Evolutionary conservation across 2,888 invertebrate genomes (phyloP).

Genomic region (Eristalinus aeneus): DNA sequence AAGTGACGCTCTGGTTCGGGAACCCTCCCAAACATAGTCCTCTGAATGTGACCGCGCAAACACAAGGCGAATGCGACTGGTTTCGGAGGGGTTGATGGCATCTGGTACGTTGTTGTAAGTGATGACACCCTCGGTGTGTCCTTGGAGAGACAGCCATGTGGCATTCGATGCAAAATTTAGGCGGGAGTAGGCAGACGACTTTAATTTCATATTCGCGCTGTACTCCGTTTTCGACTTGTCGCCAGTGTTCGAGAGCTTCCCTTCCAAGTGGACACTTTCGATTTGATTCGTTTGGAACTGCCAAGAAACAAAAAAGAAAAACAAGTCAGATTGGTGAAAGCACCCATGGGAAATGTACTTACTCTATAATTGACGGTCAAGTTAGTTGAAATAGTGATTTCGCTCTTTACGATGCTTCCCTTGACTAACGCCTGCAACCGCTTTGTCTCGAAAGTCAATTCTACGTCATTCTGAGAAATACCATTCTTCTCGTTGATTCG

Average conservation of each 20-base stretch:
- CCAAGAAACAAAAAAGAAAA: conserved; percentile 71
- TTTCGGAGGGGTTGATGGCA: conserved; percentile 82
- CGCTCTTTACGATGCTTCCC: conserved; percentile 85
- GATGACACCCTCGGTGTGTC: conserved; percentile 87
- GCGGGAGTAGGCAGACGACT: conserved; percentile 89
- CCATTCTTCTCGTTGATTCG: conserved; percentile 85
- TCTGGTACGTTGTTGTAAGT: conserved; percentile 86
- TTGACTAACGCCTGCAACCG: conserved; percentile 87
- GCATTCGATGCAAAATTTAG: conserved; percentile 85
- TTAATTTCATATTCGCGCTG: conserved; percentile 85
- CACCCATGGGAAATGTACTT: conserved; percentile 72
- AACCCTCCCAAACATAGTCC: conserved; percentile 82
- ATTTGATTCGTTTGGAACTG: conserved; percentile 79
- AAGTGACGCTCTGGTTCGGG: conserved; percentile 83
- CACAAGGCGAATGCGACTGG: conserved; percentile 83
- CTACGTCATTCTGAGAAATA: conserved; percentile 88
- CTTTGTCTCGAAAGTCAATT: conserved; percentile 89
- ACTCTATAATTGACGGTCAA: conserved; percentile 83
- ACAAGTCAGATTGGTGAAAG: not conserved
- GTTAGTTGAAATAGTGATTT: conserved; percentile 78
- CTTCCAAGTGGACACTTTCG: conserved; percentile 81
- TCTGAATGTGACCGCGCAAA: conserved; percentile 84
- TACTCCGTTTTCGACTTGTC: conserved; percentile 78
- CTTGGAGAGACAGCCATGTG: conserved; percentile 86
- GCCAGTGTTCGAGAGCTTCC: conserved; percentile 81